These are phyloP conservation scores for Leucopsar rothschildi DNA, from an alignment of 2,113 vertebrate species.

Conservation along the genomic window DNA sequence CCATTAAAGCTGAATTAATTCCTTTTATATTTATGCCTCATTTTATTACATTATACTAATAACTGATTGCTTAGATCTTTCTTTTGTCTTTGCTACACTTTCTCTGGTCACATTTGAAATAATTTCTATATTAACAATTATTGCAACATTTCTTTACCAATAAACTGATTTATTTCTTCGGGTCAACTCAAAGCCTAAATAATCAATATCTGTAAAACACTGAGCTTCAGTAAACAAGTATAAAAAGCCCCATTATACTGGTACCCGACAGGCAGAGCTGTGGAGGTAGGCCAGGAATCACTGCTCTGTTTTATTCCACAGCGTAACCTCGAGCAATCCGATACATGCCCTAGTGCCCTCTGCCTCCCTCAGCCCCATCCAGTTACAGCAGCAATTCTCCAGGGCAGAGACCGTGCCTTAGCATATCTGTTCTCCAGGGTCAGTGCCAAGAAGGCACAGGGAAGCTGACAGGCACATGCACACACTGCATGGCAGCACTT, in stretches of 20 bases:
- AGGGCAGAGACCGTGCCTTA: background rate
- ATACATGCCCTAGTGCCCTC: background rate
- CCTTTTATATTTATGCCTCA: background rate
- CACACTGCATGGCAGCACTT: background rate
- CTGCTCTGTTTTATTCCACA: background rate
- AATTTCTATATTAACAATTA: background rate
- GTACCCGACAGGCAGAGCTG: background rate
- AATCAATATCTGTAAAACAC: background rate
- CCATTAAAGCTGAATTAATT: background rate
- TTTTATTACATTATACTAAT: background rate
- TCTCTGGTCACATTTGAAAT: background rate
- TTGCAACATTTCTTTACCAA: background rate
- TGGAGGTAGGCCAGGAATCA: background rate
- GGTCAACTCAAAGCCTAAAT: background rate
- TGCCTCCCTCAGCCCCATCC: background rate
- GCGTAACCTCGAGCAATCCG: background rate
- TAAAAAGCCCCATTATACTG: background rate
- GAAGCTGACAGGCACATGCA: background rate
- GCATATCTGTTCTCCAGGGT: background rate
- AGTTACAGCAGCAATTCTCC: background rate
- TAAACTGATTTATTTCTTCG: background rate
- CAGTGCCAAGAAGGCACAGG: background rate
- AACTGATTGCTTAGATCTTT: background rate
- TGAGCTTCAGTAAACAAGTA: background rate
- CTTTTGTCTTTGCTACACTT: background rate